Conservation (phyloP, 2,113 vertebrate species). For the Eulemur macaco region DNA sequence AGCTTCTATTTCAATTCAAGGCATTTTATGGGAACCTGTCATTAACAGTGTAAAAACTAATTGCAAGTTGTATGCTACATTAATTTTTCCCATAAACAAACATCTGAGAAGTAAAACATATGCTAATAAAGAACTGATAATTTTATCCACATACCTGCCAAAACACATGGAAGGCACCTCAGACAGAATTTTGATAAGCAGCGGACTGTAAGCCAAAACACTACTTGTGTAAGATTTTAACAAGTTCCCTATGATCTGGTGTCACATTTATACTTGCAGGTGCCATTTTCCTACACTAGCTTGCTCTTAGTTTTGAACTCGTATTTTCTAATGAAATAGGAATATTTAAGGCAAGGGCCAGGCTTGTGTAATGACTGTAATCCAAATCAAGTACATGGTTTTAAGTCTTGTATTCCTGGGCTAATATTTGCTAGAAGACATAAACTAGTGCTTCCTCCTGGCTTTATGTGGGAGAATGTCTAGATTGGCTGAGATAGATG, state of each 20-base stretch:
- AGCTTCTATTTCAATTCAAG: conserved; percentile 48
- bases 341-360: background rate
- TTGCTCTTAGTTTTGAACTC: background rate
- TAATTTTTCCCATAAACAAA: conserved; percentile 66
- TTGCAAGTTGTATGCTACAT: conserved; percentile 62
- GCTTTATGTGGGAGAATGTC: background rate
- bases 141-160: conserved; percentile 52
- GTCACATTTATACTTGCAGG: background rate
- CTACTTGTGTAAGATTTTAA: background rate
- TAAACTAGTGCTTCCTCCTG: background rate
- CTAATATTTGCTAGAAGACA: background rate
- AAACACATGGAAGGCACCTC: background rate
- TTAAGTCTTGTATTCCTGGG: background rate
- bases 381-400: background rate
- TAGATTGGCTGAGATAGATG: background rate
- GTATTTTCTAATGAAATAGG: background rate
- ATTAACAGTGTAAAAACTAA: conserved; percentile 57
- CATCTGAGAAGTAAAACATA: conserved; percentile 52
- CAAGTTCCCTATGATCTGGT: background rate
- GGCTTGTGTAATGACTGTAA: background rate
- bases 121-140: conserved; percentile 43
- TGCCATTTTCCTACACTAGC: background rate
- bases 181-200: background rate
- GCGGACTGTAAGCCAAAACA: background rate
- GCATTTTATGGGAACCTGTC: conserved; percentile 41